Percentiles rank a stretch among this genome's conserved stretches.
These are phyloP conservation scores for Condylostylus longicornis DNA, from an alignment of 1,140 invertebrate genomes.

Conservation along the genomic window DNA sequence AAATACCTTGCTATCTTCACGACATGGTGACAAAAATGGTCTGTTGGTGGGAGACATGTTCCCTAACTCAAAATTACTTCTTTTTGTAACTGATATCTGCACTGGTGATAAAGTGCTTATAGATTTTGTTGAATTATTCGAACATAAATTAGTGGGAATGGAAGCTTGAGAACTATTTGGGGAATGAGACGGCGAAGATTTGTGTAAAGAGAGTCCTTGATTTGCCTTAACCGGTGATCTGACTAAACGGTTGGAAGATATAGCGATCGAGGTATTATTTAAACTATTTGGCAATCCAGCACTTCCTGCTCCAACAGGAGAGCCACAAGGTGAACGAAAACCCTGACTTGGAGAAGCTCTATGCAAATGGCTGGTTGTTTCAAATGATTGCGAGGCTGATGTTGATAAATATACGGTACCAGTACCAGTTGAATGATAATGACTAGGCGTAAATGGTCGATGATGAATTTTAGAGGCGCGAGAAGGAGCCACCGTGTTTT, in stretches of 20 bases:
- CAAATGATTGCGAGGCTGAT: constrained; percentile 13
- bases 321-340: constrained; percentile 31
- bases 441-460: background rate
- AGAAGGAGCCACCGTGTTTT: constrained; percentile 10
- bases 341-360: constrained; percentile 15
- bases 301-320: constrained; percentile 11
- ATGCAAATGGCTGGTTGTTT: constrained; percentile 9
- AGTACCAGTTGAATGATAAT: constrained; percentile 3
- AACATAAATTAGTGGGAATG: too few species aligned
- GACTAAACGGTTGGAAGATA: too few species aligned
- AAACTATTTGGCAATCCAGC: background rate
- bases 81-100: constrained; percentile 25
- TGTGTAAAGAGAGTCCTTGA: too few species aligned
- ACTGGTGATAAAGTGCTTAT: constrained; percentile 23
- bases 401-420: constrained; percentile 24
- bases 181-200: too few species aligned
- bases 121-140: constrained; percentile 26
- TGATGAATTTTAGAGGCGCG: constrained; percentile 12
- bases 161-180: too few species aligned
- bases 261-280: background rate
- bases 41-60: constrained; percentile 22
- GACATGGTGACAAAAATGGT: constrained; percentile 23
- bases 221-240: too few species aligned
- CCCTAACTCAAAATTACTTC: constrained; percentile 19
- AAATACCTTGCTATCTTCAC: constrained; percentile 24